These are phyloP conservation scores for Melanerpes formicivorus DNA, from an alignment of 2,113 vertebrate genomes.

Conservation along the genomic window DNA sequence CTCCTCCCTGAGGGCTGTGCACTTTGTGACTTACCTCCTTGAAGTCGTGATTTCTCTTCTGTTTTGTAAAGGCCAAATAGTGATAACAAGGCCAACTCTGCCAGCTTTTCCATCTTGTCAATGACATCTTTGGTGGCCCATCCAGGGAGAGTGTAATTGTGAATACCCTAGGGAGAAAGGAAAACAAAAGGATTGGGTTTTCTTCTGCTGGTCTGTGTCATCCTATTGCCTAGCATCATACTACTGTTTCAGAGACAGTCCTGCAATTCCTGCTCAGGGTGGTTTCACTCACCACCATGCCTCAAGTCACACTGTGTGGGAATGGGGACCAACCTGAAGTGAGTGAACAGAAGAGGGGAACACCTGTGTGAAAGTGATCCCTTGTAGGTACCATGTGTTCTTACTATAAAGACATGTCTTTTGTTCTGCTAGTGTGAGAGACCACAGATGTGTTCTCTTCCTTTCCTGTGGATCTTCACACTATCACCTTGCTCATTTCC, in stretches of 20 bases:
- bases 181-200: background rate
- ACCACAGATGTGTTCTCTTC: background rate
- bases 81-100: slow-evolving; percentile 79
- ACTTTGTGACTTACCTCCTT: slow-evolving; percentile 81
- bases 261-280: background rate
- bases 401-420: background rate
- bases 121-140: slow-evolving; percentile 83
- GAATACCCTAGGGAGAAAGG: slow-evolving; percentile 72
- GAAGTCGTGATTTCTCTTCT: slow-evolving; percentile 85
- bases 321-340: background rate
- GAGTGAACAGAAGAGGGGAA: background rate
- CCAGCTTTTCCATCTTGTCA: slow-evolving; percentile 78
- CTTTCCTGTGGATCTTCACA: background rate
- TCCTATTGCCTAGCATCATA: background rate
- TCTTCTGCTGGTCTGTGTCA: background rate
- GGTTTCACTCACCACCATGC: background rate
- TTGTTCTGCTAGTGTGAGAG: background rate
- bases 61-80: slow-evolving; percentile 81
- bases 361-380: background rate
- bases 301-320: background rate
- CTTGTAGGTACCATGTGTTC: background rate
- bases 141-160: slow-evolving; percentile 83
- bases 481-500: background rate
- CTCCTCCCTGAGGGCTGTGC: background rate
- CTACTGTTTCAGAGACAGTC: background rate